Conservation (phyloP, 2,797 vertebrate genomes). For the Phoebastria nigripes region DNA sequence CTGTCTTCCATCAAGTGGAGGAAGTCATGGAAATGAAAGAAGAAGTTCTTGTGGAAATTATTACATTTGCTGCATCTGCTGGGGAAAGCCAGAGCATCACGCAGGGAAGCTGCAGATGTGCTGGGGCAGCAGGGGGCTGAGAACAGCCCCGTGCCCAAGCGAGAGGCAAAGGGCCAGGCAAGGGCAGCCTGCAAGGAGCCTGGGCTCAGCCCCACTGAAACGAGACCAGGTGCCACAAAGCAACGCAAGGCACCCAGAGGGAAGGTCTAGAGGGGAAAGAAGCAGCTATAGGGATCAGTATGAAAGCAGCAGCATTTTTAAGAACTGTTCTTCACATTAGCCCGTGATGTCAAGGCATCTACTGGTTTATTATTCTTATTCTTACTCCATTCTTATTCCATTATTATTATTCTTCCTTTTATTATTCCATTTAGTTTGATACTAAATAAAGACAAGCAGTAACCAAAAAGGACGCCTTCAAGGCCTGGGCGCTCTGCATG, state of each 20-base stretch:
- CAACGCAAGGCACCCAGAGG: fast-evolving
- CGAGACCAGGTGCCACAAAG: not conserved
- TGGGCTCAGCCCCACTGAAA: not conserved
- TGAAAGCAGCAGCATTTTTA: not conserved
- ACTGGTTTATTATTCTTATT: not conserved
- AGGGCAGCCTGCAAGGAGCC: not conserved
- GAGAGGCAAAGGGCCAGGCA: not conserved
- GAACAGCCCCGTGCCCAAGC: fast-evolving
- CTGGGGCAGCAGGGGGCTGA: not conserved
- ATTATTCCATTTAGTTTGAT: not conserved
- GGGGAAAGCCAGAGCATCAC: not conserved
- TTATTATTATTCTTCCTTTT: not conserved
- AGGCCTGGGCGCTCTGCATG: not conserved
- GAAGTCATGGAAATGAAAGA: not conserved
- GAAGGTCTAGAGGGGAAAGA: not conserved
- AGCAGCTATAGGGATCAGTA: not conserved
- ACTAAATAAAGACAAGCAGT: not conserved
- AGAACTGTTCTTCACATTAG: not conserved
- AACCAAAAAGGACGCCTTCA: not conserved
- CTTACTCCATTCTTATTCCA: not conserved
- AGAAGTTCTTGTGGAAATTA: not conserved
- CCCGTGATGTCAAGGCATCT: not conserved
- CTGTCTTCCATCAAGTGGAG: not conserved
- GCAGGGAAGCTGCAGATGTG: not conserved
- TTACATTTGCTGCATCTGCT: fast-evolving